These are phyloP conservation scores for Eudiplozoon nipponicum DNA, from an alignment of 2,888 invertebrate species.

Conservation along the genomic window DNA sequence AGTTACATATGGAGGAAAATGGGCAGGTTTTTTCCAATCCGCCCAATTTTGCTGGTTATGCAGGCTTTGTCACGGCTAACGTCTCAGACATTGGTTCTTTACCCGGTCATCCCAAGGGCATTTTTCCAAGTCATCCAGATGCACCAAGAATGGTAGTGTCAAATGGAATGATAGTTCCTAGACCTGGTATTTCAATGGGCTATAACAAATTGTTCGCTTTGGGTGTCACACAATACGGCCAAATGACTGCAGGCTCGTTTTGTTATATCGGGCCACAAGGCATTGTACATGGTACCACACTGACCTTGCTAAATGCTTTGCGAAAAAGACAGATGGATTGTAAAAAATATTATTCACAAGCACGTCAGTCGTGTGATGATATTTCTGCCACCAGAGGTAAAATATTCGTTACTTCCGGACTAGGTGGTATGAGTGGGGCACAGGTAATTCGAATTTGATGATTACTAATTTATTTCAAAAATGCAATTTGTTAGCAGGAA, in stretches of 20 bases:
- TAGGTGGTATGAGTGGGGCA: constrained; percentile 36
- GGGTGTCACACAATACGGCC: constrained; percentile 34
- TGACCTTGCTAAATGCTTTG: constrained; percentile 20
- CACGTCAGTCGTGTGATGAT: not conserved
- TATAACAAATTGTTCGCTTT: constrained; percentile 33
- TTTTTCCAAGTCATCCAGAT: too few relatives aligned
- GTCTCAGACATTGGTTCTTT: constrained; percentile 33
- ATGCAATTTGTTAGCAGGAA: too few relatives aligned
- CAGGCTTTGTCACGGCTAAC: constrained; percentile 32
- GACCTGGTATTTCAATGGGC: constrained; percentile 31
- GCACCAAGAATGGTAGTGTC: constrained; percentile 33
- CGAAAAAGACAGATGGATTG: too few relatives aligned
- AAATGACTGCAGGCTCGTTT: constrained; percentile 36
- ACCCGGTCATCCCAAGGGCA: constrained; percentile 35
- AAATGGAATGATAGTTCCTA: constrained; percentile 37
- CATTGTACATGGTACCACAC: constrained; percentile 36
- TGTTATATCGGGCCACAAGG: constrained; percentile 38
- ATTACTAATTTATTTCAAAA: too few relatives aligned
- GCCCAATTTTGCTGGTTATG: constrained; percentile 34
- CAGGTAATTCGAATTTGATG: constrained; percentile 29
- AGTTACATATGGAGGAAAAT: constrained; percentile 36
- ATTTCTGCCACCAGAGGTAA: constrained; percentile 14
- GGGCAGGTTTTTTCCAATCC: constrained; percentile 37
- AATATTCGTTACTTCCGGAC: constrained; percentile 33
- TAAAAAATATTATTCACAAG: not conserved